A percentile compares a stretch with the other conserved stretches of the same genome.
These are phyloP conservation scores for Erpobdella octoculata DNA, from an alignment of 2,888 invertebrate species.

Conservation along the genomic window DNA sequence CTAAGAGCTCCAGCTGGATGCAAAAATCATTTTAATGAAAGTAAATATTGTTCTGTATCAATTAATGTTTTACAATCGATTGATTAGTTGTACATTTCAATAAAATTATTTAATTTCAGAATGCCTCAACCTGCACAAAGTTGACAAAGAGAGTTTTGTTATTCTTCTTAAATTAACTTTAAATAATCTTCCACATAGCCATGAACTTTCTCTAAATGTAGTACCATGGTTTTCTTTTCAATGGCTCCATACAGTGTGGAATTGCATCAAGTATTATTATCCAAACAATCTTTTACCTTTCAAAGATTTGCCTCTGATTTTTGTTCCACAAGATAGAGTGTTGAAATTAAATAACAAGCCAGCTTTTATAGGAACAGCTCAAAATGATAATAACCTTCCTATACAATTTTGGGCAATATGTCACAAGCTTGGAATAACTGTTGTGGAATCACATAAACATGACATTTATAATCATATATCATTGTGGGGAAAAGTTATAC, in stretches of 20 bases:
- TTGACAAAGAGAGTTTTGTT: not conserved
- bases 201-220: not conserved
- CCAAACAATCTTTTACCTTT: not conserved
- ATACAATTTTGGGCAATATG: conserved; percentile 7
- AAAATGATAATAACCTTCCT: not conserved
- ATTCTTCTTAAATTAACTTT: not conserved
- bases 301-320: conserved; percentile 13
- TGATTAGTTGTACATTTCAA: not conserved
- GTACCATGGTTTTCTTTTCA: conserved; percentile 8
- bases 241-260: conserved; percentile 20
- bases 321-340: not conserved
- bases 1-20: not conserved
- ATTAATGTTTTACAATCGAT: no score
- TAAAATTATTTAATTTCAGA: not conserved
- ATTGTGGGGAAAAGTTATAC: conserved; percentile 17
- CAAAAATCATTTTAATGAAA: not conserved
- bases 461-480: conserved; percentile 13
- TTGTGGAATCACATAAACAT: conserved; percentile 6
- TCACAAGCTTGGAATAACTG: conserved; percentile 4
- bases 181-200: not conserved
- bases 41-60: not conserved
- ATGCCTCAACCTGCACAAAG: not conserved
- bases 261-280: conserved; percentile 10
- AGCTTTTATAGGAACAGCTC: not conserved
- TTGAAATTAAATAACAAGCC: not conserved